A percentile compares a stretch with the other conserved stretches of the same genome.
phyloP scores from a whole-genome alignment of 2,888 invertebrate species.

The Rotaria socialis region DNA sequence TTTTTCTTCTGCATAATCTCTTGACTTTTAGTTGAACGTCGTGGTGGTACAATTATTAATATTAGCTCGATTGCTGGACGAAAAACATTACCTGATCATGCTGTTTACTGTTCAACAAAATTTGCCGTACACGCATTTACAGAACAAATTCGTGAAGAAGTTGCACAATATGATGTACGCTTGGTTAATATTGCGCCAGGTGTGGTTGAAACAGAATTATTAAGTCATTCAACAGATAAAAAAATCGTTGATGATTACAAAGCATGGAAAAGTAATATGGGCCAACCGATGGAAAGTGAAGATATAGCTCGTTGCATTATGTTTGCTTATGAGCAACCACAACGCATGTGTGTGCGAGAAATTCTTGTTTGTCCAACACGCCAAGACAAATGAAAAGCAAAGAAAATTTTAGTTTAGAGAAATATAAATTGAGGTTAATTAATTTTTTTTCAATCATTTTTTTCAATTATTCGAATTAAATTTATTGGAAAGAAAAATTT shows the following conservation, averaged over 20 bases:
- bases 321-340: constrained; percentile 57
- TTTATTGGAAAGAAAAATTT: too few relatives aligned
- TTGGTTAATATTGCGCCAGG: constrained; percentile 58
- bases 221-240: constrained; percentile 54
- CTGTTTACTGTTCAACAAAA: constrained; percentile 40
- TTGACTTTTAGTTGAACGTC: background rate
- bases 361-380: constrained; percentile 57
- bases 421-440: background rate
- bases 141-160: constrained; percentile 42
- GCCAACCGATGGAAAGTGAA: constrained; percentile 45
- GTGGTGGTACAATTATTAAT: constrained; percentile 43
- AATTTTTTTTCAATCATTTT: background rate
- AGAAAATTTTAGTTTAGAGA: background rate
- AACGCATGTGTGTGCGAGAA: constrained; percentile 58
- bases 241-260: constrained; percentile 51
- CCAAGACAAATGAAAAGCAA: background rate
- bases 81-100: constrained; percentile 38
- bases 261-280: background rate
- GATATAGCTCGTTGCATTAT: constrained; percentile 59
- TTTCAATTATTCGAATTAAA: too few relatives aligned
- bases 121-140: constrained; percentile 42
- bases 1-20: background rate
- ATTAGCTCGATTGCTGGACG: constrained; percentile 41
- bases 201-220: constrained; percentile 58
- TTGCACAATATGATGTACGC: constrained; percentile 34